Evolutionary conservation across 2,888 invertebrate species (phyloP), one percentile per base, ranked within the genome.

Genomic region (Dilophus febrilis): DNA sequence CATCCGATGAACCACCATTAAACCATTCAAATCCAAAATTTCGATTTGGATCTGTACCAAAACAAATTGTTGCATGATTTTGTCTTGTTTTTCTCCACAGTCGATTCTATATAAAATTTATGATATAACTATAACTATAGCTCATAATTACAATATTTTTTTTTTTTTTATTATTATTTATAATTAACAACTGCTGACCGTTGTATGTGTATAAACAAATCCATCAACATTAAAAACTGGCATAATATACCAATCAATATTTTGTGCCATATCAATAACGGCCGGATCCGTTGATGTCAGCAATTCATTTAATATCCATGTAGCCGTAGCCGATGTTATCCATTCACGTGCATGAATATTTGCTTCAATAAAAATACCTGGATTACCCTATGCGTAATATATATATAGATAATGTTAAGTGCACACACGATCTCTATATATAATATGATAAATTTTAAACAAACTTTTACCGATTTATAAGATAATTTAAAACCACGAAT

Each of bases 141-240:
- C n/a, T 27, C 7, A 27, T 8, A 27, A 11, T 8, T 8, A 27
- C 16, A 33, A 33, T 16, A 33, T 7, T 4, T 34, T n/a, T 33
- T 17, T 17, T 10, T 6, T 17, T 17, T 33, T 33, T 14, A 29
- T 8, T 29, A 29, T 8, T 29, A 29, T 10, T 5, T 33, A 11
- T 33, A 14, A 10, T 14, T 7, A 33, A 33, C 4, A 10, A 30
- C 11, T 12, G 30, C 4, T 65, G 59, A 81, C 78, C 43, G 53
- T 59, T 2, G 65, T 64, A 49, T 76, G 75, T 1, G 76, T 71
- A 50, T 72, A 78, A 2, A 52, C 68, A 52, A 77, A 82, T 12
- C 82, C 82, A 60, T 83, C 82, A 27, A 80, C 79, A 55, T 83
- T 83, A 3, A 68, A 60, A 0, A 76, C 71, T 0, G 83, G 82